Percentiles rank a stretch among this genome's conserved stretches.
Conservation (phyloP, 2,113 vertebrate species). For the Plectropomus leopardus region DNA sequence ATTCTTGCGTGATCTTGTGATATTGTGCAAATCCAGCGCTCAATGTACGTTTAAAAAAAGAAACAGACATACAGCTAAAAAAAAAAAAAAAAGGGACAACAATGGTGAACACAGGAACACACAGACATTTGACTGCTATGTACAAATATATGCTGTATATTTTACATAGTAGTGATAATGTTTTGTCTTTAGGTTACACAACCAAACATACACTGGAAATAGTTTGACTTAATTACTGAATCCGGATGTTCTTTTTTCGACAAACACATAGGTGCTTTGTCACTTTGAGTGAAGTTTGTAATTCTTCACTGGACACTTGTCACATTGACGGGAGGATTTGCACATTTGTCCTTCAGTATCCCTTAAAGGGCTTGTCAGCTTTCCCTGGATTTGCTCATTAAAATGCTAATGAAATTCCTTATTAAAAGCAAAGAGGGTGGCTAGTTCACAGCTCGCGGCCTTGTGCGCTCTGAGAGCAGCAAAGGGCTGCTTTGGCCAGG, state of each 20-base stretch:
- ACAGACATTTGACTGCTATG: no score
- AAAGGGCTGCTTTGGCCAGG: slow-evolving; percentile 43
- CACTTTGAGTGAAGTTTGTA: slow-evolving; percentile 15
- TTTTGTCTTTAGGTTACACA: no score
- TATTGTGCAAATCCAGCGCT: no score
- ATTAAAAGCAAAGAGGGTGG: slow-evolving; percentile 60
- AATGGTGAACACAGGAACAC: no score
- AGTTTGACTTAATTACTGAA: no score
- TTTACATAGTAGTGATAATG: no score
- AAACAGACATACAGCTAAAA: no score
- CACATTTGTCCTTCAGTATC: slow-evolving; percentile 58
- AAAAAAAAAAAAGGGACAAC: no score
- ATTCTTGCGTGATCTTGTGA: no score
- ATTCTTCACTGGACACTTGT: slow-evolving; percentile 38
- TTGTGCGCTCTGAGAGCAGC: slow-evolving; percentile 13
- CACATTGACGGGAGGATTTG: slow-evolving; percentile 24
- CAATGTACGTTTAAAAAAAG: no score
- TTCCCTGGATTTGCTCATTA: slow-evolving; percentile 64
- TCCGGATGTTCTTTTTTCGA: not conserved
- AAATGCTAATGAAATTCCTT: slow-evolving; percentile 76
- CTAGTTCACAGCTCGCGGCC: slow-evolving; percentile 43
- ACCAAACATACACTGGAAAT: no score
- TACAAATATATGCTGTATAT: no score
- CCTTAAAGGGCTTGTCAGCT: slow-evolving; percentile 57
- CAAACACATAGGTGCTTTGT: slow-evolving; percentile 1